Evolutionary conservation across 2,888 invertebrate species (phyloP), one percentile per base, ranked within the genome.

Genomic region (Cheilosia scutellata): DNA sequence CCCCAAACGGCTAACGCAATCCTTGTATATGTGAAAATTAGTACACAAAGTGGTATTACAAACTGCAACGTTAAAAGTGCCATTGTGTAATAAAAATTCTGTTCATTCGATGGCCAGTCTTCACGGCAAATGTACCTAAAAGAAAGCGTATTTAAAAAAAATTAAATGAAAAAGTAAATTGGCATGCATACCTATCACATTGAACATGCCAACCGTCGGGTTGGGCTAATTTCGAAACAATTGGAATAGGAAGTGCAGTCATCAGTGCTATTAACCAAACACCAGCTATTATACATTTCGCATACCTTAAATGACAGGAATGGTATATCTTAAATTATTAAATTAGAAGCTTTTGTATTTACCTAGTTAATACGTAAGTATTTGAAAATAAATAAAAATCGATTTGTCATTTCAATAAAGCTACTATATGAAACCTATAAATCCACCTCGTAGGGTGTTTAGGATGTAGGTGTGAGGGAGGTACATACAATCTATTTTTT

Each of bases 1-100:
- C 97, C 97, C 97, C 97, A 97, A 55, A 98, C 97, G 13, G 96
- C 96, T 62, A 96, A 94, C 0, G 96, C 97, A 82, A 98, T 98
- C 88, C 96, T 95, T 1, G 96, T 95, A 91, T 98, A 98, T 0
- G 98, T 97, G 91, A 96, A 96, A 76, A 97, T 93, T 16, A 98
- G 94, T 49, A 97, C 97, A 29, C 94, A 91, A 86, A 97, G 93
- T 0, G 98, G 98, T 87, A 98, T 93, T 82, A 96, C 94, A 91
- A 97, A 98, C 92, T 98, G 98, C 63, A 98, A 94, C 51, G 95
- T 94, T 92, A 97, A 94, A 86, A 98, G 93, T 0, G 96, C 95
- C 89, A 96, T 94, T 1, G 96, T 96, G 92, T 97, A 98, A 88
- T 95, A 95, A 89, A 94, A 94, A 88, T 95, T 95, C 88, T 95